These are phyloP conservation scores for Sisyra terminalis DNA, from an alignment of 2,888 invertebrate genomes.

Conservation along the genomic window DNA sequence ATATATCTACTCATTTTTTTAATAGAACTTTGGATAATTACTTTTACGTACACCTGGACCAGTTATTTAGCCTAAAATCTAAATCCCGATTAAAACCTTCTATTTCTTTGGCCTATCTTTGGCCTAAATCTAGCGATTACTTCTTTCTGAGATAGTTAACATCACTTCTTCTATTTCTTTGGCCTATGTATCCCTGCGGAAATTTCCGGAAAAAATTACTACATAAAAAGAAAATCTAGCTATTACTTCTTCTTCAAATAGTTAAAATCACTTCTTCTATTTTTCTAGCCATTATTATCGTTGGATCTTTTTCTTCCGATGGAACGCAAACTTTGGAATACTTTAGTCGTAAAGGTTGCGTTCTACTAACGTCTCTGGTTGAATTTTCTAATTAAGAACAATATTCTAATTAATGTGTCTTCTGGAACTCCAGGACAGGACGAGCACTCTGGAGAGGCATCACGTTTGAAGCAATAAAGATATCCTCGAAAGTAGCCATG, in stretches of 20 bases:
- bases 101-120: too few relatives aligned
- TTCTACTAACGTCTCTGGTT: neutral
- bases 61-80: too few relatives aligned
- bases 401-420: neutral
- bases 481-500: constrained; percentile 4
- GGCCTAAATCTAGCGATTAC: too few relatives aligned
- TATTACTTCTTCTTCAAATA: neutral
- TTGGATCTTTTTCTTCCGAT: neutral
- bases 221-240: neutral
- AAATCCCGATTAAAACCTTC: too few relatives aligned
- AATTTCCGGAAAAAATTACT: neutral
- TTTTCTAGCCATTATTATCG: neutral
- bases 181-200: too few relatives aligned
- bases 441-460: constrained; percentile 1
- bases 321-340: neutral
- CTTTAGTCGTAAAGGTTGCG: neutral
- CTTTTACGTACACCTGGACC: too few relatives aligned
- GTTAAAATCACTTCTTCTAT: too few relatives aligned
- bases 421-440: neutral
- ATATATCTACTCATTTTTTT: too few relatives aligned
- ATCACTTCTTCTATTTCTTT: too few relatives aligned
- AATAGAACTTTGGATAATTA: too few relatives aligned
- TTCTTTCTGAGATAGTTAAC: too few relatives aligned
- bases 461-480: neutral
- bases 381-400: neutral